A percentile compares a stretch with the other conserved stretches of the same genome.
These are phyloP conservation scores for Umimayanthus chanpuru DNA, from an alignment of 92 coral and sea anemone genomes.

Conservation along the genomic window DNA sequence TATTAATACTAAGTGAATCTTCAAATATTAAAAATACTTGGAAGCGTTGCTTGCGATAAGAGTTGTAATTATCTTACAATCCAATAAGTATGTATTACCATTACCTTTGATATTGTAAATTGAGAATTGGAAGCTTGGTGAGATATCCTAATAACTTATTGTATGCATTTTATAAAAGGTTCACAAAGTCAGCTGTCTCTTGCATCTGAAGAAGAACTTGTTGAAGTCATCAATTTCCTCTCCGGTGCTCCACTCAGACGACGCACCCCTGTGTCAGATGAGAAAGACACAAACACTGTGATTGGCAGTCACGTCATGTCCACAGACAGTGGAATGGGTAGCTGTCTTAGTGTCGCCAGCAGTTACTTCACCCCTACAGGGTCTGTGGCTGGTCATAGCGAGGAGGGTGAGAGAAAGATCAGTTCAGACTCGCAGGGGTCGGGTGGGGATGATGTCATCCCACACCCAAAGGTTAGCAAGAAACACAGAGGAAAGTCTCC, in stretches of 20 bases:
- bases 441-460: slow-evolving; percentile 13
- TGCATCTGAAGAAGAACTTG: slow-evolving; percentile 96
- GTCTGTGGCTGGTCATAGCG: background rate
- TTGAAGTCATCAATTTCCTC: slow-evolving; percentile 94
- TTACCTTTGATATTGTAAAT: background rate
- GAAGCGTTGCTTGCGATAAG: too few relatives aligned
- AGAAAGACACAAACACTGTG: slow-evolving; percentile 65
- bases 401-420: slow-evolving; percentile 30
- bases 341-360: slow-evolving; percentile 69
- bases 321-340: slow-evolving; percentile 87
- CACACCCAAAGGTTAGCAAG: slow-evolving; percentile 40
- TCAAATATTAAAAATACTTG: too few relatives aligned
- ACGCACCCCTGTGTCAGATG: slow-evolving; percentile 58
- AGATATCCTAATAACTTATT: too few relatives aligned
- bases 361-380: slow-evolving; percentile 68
- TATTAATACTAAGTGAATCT: too few relatives aligned
- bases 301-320: slow-evolving; percentile 84
- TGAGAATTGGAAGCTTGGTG: background rate
- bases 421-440: slow-evolving; percentile 41
- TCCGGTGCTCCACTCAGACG: slow-evolving; percentile 88
- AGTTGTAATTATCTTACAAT: too few relatives aligned
- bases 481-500: slow-evolving; percentile 34
- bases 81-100: background rate
- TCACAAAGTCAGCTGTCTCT: slow-evolving; percentile 87
- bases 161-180: slow-evolving; percentile 46